Evolutionary conservation across 2,797 vertebrate species (phyloP).

Genomic region (Cetoscarus ocellatus): DNA sequence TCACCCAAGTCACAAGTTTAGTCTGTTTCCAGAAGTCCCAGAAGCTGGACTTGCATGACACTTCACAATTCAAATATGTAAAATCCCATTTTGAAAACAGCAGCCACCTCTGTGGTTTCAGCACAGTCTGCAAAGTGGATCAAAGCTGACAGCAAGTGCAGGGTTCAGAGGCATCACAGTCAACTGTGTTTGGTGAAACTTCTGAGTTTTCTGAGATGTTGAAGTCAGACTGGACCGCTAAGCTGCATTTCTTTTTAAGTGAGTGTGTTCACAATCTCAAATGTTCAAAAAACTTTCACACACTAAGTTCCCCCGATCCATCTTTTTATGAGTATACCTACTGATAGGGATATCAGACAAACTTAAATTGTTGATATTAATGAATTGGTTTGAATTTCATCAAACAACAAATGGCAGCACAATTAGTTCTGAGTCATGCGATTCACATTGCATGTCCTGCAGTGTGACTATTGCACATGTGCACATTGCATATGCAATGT

Average conservation of each 20-base stretch:
- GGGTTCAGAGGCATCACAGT: not conserved
- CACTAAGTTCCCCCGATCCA: too few relatives aligned
- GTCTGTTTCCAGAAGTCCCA: not conserved
- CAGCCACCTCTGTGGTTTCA: constrained; percentile 8
- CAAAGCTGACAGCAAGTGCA: not conserved
- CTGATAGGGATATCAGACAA: too few relatives aligned
- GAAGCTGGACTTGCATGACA: not conserved
- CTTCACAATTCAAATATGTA: constrained; percentile 2
- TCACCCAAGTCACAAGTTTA: not conserved
- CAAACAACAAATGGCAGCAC: too few relatives aligned
- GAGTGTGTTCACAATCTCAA: too few relatives aligned
- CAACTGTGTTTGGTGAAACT: not conserved
- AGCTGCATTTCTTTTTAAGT: not conserved
- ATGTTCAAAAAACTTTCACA: too few relatives aligned
- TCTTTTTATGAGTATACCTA: too few relatives aligned
- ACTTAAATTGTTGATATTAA: too few relatives aligned
- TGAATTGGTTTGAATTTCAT: too few relatives aligned
- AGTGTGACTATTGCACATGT: too few relatives aligned
- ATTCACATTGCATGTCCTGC: too few relatives aligned
- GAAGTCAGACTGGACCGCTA: not conserved
- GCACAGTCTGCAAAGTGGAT: constrained; percentile 14
- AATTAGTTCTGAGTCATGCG: too few relatives aligned
- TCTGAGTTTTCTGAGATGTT: not conserved
- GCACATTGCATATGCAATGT: too few relatives aligned
- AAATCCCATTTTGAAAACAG: constrained; percentile 3